A percentile compares a stretch with the other conserved stretches of the same genome.
Conservation (phyloP, 2,888 invertebrate species). For the Dryococelus australis region DNA sequence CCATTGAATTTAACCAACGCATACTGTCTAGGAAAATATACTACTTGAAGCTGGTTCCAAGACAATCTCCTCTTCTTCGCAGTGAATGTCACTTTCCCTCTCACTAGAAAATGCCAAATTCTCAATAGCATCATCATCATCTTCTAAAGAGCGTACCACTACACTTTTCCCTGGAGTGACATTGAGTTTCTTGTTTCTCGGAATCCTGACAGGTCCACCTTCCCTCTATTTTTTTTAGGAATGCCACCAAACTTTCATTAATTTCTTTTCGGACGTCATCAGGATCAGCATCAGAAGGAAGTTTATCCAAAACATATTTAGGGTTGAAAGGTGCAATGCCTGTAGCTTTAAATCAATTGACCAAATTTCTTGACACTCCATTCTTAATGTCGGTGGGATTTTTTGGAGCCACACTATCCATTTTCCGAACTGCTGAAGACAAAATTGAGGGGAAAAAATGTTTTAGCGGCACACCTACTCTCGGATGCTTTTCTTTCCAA, state of each 20-base stretch:
- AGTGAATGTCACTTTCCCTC: too few species aligned
- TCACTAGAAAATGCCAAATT: too few species aligned
- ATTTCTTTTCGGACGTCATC: neutral
- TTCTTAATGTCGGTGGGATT: neutral
- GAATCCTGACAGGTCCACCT: neutral
- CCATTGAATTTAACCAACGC: neutral
- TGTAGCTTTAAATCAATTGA: neutral
- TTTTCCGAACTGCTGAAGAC: neutral
- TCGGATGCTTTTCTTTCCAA: neutral
- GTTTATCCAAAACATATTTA: neutral
- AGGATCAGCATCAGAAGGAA: neutral
- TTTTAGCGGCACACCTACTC: neutral
- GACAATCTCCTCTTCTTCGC: too few species aligned
- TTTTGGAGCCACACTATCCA: neutral
- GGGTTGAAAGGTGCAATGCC: slow-evolving; percentile 7
- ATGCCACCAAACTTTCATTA: neutral
- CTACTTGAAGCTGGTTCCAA: neutral
- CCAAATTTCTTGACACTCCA: neutral
- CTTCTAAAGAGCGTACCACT: too few species aligned
- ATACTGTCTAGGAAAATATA: neutral
- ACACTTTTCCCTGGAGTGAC: neutral
- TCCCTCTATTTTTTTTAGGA: neutral
- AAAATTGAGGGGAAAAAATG: neutral
- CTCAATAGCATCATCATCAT: too few species aligned
- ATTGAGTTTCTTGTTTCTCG: neutral